These are phyloP conservation scores for Copidosoma floridanum DNA, from an alignment of 1,140 invertebrate species.

Conservation along the genomic window DNA sequence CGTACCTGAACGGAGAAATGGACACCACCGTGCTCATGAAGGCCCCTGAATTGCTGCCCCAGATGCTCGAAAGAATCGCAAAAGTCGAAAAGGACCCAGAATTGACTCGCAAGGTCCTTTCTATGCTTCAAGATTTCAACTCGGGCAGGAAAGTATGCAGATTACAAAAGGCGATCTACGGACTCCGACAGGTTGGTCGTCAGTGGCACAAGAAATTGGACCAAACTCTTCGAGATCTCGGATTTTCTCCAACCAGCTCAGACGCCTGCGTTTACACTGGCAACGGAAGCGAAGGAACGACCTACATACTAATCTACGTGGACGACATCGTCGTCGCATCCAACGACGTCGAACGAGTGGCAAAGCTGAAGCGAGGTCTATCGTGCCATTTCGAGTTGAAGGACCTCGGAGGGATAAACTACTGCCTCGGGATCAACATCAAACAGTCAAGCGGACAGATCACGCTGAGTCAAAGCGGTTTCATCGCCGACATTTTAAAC, in stretches of 20 bases:
- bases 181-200: no score
- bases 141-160: neutral
- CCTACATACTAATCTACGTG: neutral
- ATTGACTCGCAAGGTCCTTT: neutral
- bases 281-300: slow-evolving; percentile 1
- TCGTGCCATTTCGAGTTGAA: neutral
- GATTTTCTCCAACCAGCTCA: no score
- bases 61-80: neutral
- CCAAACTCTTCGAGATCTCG: no score
- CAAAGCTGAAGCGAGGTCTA: neutral
- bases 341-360: neutral
- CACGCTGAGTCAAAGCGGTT: neutral
- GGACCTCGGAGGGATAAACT: neutral
- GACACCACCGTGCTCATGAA: slow-evolving; percentile 7
- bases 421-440: neutral
- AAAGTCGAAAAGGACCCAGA: neutral
- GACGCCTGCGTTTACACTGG: no score
- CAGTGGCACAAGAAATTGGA: no score
- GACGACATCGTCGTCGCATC: neutral
- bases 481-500: neutral
- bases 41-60: neutral
- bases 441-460: neutral
- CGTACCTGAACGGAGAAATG: no score
- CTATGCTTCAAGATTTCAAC: neutral
- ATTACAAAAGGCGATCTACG: no score